Evolutionary conservation across 2,888 invertebrate species (phyloP), one percentile per base, ranked within the genome.

Genomic region (Drosophila dives): DNA sequence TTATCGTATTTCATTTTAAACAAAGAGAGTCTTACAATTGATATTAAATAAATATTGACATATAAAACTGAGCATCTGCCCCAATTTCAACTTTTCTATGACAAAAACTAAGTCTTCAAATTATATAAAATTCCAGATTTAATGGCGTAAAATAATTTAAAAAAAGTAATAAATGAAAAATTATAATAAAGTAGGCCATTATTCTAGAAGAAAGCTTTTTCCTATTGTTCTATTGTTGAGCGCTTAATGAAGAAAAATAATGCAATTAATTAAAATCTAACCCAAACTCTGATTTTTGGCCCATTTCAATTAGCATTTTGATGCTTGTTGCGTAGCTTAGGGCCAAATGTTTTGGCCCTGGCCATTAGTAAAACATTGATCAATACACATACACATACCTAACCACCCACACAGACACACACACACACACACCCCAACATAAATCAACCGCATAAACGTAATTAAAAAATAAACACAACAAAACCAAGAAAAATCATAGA

Each of bases 401-500:
- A 45, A 8, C 17, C 50, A 40, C 34, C 6, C 45, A 58, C 60
- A 17, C 34, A 29, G 26, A 42, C 60, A 48, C 40, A 40, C 60
- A 61, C 40, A 32, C 32, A 23, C 26, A 42, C 20, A 0, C 42
- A 3, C 12, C 20, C 71, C 50, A 59, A 71, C 75, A 90, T 88
- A 88, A 86, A 90, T 88, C 86, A 86, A 69, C 75, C 87, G 38
- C 84, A 75, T 74, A 68, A 89, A 80, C 82, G 83, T 86, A 86
- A 90, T 89, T 90, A 86, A 89, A 89, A 84, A 72, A 84, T 86
- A 90, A 86, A 86, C 90, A 90, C 80, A 89, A 51, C 34, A 54
- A 69, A 61, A 54, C n/a, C 26, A 40, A 36, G 38, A 40, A 54
- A 51, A 63, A 51, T 51, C 29, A 48, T 58, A 72, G 54, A 60